Evolutionary conservation across 2,888 invertebrate genomes (phyloP), one percentile per base, ranked within the genome.

Genomic region (Noctua fimbriata): DNA sequence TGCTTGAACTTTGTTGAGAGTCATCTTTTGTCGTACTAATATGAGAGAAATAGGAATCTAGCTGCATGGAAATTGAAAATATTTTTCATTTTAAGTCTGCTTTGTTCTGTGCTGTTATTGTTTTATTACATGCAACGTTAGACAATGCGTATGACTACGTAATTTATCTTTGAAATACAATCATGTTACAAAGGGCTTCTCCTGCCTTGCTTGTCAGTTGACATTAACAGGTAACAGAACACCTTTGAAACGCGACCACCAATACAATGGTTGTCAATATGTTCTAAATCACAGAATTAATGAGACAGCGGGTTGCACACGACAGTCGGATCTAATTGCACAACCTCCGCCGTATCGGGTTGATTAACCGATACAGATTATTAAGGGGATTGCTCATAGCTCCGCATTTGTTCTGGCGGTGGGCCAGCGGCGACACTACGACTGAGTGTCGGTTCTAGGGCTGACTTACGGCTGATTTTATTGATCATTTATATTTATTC

Each of bases 281-380:
- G 77, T 82, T 71, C 75, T 70, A 78, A 88, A 81, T 87, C 81
- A 82, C 74, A 85, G 86, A 90, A 88, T 88, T 87, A 83, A 88
- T 84, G 89, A 82, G 86, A 86, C 81, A 83, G 69, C 81, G 73
- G 71, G 80, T 84, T 85, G 83, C 79, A 78, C 86, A 86, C 83
- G 84, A 79, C 87, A 85, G 82, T 88, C 87, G 87, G 82, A 85
- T 92, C 89, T 92, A 91, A 93, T 94, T 93, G 91, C 91, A 84
- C 93, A 95, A 94, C 94, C 93, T 94, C 93, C 91, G 80, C 83
- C 82, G 92, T 90, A 94, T 94, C 90, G 95, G 94, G 95, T 96
- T 96, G 95, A 96, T 96, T 95, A 96, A 95, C 95, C 96, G 95
- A 94, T 94, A 93, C 93, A 94, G 92, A 93, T 94, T 95, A 95